Base-by-base conservation (phyloP, 2,113 vertebrate genomes). In the Oxygymnocypris stewartii region DNA sequence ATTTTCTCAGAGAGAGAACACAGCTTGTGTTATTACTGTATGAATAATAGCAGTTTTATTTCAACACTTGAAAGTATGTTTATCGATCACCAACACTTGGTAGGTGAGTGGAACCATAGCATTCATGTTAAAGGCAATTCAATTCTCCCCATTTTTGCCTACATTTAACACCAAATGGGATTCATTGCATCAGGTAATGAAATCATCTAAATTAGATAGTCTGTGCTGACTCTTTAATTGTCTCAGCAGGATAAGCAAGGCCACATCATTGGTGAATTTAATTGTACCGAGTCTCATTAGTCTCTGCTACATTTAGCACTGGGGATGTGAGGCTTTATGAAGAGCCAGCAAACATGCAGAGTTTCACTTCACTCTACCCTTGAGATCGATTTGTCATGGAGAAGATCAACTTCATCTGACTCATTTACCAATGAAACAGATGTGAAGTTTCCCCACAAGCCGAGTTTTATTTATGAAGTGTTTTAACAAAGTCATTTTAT, bases 241-340 rank as follows among this genome's bases (percentile, higher is more conserved):
- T 35, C 80, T 71, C 63, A 47, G 28, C 80, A 71, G 80, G 80
- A 71, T 82, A 69, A 49, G 61, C 80, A 49, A 82, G 25, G 80
- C 80, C 80, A 69, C 42, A 82, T 71, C 63, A 69, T 3, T 69
- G 63, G 80, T 6, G 4, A 69, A 82, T 82, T 28, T 49, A 82
- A 82, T 69, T 82, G 80, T 82, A 71, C 16, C 10, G n/a, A 51
- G 80, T 51, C 42, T 82, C 28, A 82, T 82, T 65, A 82, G 79
- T 65, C 23, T 63, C 79, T 65, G 59, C 79, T 82, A 82, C 71
- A 44, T 82, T 82, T 51, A 67, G 80, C 44, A 47, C 63, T 69
- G 63, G 18, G 63, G 5, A 67, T 35, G 28, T 71, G 63, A 44
- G 69, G 28, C 25, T 82, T n/a, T 51, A 69, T 51, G 16, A 42